A percentile compares a stretch with the other conserved stretches of the same genome.
Evolutionary conservation across 2,888 invertebrate genomes (phyloP).

Genomic region (Conchocele bisecta): DNA sequence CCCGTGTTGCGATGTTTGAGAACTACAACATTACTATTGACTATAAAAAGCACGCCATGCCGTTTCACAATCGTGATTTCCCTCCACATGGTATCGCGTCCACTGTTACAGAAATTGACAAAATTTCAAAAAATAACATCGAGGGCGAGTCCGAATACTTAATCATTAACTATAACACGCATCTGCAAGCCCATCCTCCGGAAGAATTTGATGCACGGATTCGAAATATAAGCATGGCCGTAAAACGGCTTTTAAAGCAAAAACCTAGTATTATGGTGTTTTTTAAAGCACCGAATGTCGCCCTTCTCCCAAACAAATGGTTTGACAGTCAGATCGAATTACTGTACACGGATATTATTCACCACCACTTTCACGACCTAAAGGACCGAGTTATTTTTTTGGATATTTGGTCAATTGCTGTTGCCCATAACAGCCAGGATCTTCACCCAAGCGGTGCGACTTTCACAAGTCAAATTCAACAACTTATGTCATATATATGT

Average conservation of each 20-base stretch:
- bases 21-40: too few species aligned
- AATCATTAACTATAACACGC: slow-evolving; percentile 30
- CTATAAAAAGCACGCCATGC: slow-evolving; percentile 45
- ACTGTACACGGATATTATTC: slow-evolving; percentile 26
- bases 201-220: slow-evolving; percentile 18
- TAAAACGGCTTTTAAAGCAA: slow-evolving; percentile 7
- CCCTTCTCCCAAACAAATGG: slow-evolving; percentile 23
- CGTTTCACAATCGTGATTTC: slow-evolving; percentile 41
- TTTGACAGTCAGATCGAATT: slow-evolving; percentile 36
- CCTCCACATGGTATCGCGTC: slow-evolving; percentile 27
- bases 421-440: slow-evolving; percentile 28
- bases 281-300: slow-evolving; percentile 40
- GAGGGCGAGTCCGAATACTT: slow-evolving; percentile 23
- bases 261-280: slow-evolving; percentile 39
- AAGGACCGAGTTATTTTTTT: slow-evolving; percentile 41
- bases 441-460: slow-evolving; percentile 30
- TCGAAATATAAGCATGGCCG: background rate
- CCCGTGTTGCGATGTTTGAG: too few species aligned
- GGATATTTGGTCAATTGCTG: slow-evolving; percentile 39
- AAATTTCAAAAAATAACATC: background rate
- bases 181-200: slow-evolving; percentile 38
- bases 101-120: slow-evolving; percentile 7
- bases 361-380: slow-evolving; percentile 29
- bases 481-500: slow-evolving; percentile 46
- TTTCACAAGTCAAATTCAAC: slow-evolving; percentile 36